Conservation (phyloP, 2,113 vertebrate species). For the Passer montanus region DNA sequence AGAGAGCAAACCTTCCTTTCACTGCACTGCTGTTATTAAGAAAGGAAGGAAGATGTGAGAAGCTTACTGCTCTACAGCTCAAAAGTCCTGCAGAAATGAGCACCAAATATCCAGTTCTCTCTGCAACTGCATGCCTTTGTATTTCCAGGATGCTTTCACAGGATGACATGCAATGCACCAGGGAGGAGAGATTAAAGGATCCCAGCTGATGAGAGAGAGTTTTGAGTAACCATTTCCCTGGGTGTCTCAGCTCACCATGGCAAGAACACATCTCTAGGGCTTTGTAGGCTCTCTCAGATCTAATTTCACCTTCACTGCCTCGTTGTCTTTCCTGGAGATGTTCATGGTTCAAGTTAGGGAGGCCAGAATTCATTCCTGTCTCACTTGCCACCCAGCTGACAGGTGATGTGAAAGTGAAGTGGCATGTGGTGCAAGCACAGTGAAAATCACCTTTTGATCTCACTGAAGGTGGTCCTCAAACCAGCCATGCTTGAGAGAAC, state of each 20-base stretch:
- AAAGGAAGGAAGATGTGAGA: background rate
- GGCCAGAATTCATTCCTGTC: background rate
- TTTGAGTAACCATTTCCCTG: background rate
- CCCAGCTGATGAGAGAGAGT: background rate
- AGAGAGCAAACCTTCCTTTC: background rate
- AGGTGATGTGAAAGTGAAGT: conserved; percentile 3
- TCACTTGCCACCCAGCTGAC: background rate
- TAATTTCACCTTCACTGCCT: background rate
- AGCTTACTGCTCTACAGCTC: background rate
- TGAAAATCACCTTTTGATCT: conserved; percentile 53
- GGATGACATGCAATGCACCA: background rate
- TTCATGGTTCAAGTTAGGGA: background rate
- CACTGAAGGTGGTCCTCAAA: conserved; percentile 61
- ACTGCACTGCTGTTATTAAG: background rate
- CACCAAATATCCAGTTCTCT: background rate
- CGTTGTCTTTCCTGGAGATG: background rate
- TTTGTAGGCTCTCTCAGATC: background rate
- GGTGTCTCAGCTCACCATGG: background rate
- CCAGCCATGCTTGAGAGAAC: conserved; percentile 56
- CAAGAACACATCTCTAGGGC: background rate
- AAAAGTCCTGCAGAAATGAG: background rate
- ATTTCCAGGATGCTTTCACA: background rate
- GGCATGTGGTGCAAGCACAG: background rate
- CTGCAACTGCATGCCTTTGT: background rate
- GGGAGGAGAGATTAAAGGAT: background rate